These are phyloP conservation scores for Hoplodrina blanda DNA, from an alignment of 2,888 invertebrate species.

Conservation along the genomic window DNA sequence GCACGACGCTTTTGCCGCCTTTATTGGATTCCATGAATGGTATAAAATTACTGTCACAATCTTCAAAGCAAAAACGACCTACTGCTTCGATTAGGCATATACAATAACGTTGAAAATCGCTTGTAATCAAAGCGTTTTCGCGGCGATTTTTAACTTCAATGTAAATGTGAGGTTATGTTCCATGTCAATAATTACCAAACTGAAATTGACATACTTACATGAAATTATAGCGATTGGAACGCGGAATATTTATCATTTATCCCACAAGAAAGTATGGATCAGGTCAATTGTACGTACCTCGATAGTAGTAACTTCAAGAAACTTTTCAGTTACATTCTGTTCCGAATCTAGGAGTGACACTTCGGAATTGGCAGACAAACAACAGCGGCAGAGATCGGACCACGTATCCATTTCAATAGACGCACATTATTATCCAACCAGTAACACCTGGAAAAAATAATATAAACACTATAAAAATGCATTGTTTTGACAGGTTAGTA, in stretches of 20 bases:
- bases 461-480: conserved; percentile 71
- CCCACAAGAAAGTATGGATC: not conserved
- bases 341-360: conserved; percentile 83
- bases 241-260: not conserved
- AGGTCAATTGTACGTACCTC: conserved; percentile 72
- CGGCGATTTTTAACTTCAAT: conserved; percentile 46
- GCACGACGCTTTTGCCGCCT: conserved; percentile 44
- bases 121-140: conserved; percentile 33
- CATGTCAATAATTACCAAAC: conserved; percentile 57
- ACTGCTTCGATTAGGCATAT: not conserved
- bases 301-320: conserved; percentile 83
- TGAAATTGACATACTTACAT: conserved; percentile 52
- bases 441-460: conserved; percentile 80
- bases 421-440: conserved; percentile 77
- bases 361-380: conserved; percentile 83
- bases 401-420: conserved; percentile 85
- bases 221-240: conserved; percentile 26
- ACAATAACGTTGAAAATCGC: conserved; percentile 37
- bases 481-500: conserved; percentile 84
- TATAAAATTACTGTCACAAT: not conserved
- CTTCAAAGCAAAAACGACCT: conserved; percentile 31
- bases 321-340: conserved; percentile 80
- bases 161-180: conserved; percentile 58
- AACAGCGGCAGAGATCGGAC: conserved; percentile 87
- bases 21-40: not conserved